Percentiles rank a stretch among this genome's conserved stretches.
phyloP scores from a whole-genome alignment of 2,797 vertebrate genomes.

The Lacerta viridis region DNA sequence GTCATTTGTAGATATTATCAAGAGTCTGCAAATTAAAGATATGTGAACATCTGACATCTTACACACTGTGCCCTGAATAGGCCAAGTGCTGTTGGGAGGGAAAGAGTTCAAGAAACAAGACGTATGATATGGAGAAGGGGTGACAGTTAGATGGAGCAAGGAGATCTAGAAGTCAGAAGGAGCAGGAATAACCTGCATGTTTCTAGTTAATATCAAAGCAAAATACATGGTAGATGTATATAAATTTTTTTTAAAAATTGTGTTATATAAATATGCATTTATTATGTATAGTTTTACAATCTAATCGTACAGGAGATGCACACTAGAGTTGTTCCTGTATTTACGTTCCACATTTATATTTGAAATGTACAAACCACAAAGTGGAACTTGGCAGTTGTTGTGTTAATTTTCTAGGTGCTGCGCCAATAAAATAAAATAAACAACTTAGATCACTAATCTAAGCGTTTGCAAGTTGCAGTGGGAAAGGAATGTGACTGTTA shows the following conservation, averaged over 20 bases:
- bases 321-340: slow-evolving; percentile 15
- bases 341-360: slow-evolving; percentile 66
- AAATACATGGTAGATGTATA: slow-evolving; percentile 26
- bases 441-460: slow-evolving; percentile 69
- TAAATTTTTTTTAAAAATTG: slow-evolving; percentile 7
- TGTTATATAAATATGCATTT: slow-evolving; percentile 9
- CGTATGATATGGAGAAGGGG: too few relatives aligned
- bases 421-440: slow-evolving; percentile 71
- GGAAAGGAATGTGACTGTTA: slow-evolving; percentile 67
- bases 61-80: background rate
- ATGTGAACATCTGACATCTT: too few relatives aligned
- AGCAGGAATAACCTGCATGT: slow-evolving; percentile 36
- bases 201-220: slow-evolving; percentile 38
- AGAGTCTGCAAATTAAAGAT: too few relatives aligned
- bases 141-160: background rate
- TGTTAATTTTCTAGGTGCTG: slow-evolving; percentile 67
- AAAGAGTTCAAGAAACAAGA: too few relatives aligned
- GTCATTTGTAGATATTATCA: too few relatives aligned
- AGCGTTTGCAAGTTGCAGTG: slow-evolving; percentile 52
- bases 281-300: slow-evolving; percentile 42
- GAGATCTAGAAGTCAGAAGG: background rate
- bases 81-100: background rate
- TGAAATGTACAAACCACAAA: slow-evolving; percentile 61
- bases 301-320: slow-evolving; percentile 36
- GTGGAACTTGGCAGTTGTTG: slow-evolving; percentile 62